phyloP scores from a whole-genome alignment of 2,113 vertebrate species.

The Prionailurus bengalensis region DNA sequence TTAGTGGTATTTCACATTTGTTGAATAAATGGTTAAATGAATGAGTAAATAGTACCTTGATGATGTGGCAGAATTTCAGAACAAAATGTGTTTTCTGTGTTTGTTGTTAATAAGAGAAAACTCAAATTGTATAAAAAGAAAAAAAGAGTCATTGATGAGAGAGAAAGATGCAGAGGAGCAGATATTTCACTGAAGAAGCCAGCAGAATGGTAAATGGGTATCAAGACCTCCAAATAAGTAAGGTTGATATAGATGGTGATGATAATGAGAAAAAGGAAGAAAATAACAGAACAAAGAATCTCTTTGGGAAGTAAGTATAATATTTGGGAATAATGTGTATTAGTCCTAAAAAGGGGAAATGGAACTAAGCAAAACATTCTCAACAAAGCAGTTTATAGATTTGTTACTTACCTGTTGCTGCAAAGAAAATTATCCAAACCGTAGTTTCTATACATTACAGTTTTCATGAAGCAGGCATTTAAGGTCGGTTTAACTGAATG shows the following conservation, averaged over 20 bases:
- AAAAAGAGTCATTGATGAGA: neutral
- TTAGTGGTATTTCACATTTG: neutral
- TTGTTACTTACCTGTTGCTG: neutral
- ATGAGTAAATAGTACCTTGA: neutral
- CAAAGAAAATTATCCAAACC: neutral
- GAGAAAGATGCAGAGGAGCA: neutral
- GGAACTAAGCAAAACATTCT: neutral
- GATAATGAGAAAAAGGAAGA: neutral
- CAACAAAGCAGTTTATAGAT: neutral
- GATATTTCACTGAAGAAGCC: neutral
- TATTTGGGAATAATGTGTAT: neutral
- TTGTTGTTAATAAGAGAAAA: neutral
- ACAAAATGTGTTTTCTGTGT: neutral
- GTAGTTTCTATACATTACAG: neutral
- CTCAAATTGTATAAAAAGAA: neutral
- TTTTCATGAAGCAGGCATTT: neutral
- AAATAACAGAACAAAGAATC: neutral
- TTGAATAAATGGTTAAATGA: neutral
- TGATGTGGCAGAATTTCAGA: rapidly evolving
- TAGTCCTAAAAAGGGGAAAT: neutral
- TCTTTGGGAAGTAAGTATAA: neutral
- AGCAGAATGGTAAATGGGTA: neutral
- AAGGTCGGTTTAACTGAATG: neutral
- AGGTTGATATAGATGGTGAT: neutral
- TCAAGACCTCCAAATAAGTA: neutral